Evolutionary conservation across 2,797 vertebrate species (phyloP).

Genomic region (Cottoperca gobio): DNA sequence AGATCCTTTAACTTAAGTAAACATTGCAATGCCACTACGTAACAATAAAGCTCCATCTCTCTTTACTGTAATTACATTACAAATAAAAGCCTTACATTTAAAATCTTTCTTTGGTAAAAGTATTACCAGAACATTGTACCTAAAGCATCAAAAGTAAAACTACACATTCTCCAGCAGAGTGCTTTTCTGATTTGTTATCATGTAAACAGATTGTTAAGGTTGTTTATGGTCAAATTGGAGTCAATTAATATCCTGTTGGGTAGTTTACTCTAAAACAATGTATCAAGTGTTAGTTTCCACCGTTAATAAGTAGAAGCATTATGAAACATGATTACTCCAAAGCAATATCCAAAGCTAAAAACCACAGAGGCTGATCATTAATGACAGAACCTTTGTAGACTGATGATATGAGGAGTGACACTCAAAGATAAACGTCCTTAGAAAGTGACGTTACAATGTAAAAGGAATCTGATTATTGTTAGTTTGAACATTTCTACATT

Average conservation of each 20-base stretch:
- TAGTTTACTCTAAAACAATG: neutral
- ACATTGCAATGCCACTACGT: neutral
- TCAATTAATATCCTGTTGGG: neutral
- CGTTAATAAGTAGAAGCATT: neutral
- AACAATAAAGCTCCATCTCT: neutral
- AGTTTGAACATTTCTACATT: slow-evolving; percentile 21
- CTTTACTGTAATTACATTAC: neutral
- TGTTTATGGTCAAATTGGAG: neutral
- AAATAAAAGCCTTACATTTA: neutral
- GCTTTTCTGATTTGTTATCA: neutral
- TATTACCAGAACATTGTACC: neutral
- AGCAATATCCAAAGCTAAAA: neutral
- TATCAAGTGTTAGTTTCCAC: neutral
- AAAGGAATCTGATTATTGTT: neutral
- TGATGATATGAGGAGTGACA: neutral
- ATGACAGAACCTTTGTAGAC: too few species aligned
- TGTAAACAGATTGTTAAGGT: neutral
- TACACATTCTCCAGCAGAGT: neutral
- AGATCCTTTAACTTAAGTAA: neutral
- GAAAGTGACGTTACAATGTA: neutral
- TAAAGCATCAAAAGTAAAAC: neutral
- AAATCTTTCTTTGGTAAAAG: neutral
- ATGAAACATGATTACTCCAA: neutral
- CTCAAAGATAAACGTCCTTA: neutral
- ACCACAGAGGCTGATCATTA: neutral